A percentile compares a stretch with the other conserved stretches of the same genome.
phyloP scores from a whole-genome alignment of 2,113 vertebrate species.

The Paratilapia polleni region DNA sequence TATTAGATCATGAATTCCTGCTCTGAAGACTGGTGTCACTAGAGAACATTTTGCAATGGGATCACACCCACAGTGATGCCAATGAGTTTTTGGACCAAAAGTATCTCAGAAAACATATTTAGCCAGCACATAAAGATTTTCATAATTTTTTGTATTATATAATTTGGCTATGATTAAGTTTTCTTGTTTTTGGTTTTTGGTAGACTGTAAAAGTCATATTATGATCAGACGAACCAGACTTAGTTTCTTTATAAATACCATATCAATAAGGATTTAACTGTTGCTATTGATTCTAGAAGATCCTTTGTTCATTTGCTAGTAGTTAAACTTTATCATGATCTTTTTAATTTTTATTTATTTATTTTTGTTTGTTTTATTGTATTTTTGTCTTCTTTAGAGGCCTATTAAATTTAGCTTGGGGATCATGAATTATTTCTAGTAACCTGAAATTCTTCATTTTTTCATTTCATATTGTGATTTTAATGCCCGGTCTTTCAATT shows the following conservation, averaged over 20 bases:
- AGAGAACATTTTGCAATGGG: neutral
- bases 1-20: neutral
- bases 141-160: neutral
- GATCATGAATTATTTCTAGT: neutral
- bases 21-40: neutral
- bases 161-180: neutral
- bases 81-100: too few species aligned
- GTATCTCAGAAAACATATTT: neutral
- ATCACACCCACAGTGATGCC: neutral
- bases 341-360: too few species aligned
- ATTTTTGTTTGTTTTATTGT: too few species aligned
- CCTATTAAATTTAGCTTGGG: neutral
- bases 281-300: neutral
- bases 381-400: neutral
- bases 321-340: too few species aligned
- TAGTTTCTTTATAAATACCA: neutral
- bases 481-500: fast-evolving
- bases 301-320: neutral
- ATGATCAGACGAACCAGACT: neutral
- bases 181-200: neutral
- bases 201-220: neutral
- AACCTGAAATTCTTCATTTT: neutral
- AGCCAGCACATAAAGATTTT: neutral
- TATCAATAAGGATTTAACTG: neutral
- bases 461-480: too few species aligned